These are phyloP conservation scores for Poecilia gillii DNA, from an alignment of 2,797 vertebrate species.

Conservation along the genomic window DNA sequence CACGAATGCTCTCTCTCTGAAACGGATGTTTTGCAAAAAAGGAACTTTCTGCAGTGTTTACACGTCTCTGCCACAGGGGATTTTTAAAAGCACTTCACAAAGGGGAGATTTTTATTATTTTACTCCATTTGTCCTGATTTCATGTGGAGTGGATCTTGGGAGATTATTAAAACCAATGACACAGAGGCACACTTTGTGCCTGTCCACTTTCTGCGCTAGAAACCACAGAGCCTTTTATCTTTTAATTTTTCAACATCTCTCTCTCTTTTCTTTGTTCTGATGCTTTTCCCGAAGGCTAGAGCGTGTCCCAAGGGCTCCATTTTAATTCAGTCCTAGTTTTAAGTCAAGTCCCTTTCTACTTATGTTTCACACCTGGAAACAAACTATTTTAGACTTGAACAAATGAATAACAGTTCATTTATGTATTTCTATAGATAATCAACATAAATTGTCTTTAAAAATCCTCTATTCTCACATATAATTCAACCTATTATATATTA, in stretches of 20 bases:
- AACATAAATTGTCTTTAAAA: not conserved
- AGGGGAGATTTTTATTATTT: not conserved
- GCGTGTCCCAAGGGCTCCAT: not conserved
- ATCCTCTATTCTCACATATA: not conserved
- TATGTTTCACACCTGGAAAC: not conserved
- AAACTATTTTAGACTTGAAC: not conserved
- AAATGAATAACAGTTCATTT: not conserved
- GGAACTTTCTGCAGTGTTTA: not conserved
- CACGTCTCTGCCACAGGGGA: not conserved
- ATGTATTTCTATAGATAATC: not conserved
- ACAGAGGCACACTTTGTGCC: not conserved
- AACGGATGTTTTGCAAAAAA: not conserved
- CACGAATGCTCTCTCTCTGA: too few species aligned
- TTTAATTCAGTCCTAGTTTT: not conserved
- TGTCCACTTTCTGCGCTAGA: not conserved
- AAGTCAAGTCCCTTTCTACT: too few species aligned
- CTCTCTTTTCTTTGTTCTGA: not conserved
- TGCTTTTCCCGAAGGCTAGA: not conserved
- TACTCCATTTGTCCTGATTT: not conserved
- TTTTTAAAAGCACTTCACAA: not conserved
- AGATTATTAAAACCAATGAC: not conserved
- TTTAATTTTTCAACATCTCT: not conserved
- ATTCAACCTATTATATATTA: not conserved
- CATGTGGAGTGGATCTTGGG: not conserved
- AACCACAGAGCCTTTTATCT: not conserved